Evolutionary conservation across 2,113 vertebrate species (phyloP), one percentile per base, ranked within the genome.

Genomic region (Coracopsis vasa): DNA sequence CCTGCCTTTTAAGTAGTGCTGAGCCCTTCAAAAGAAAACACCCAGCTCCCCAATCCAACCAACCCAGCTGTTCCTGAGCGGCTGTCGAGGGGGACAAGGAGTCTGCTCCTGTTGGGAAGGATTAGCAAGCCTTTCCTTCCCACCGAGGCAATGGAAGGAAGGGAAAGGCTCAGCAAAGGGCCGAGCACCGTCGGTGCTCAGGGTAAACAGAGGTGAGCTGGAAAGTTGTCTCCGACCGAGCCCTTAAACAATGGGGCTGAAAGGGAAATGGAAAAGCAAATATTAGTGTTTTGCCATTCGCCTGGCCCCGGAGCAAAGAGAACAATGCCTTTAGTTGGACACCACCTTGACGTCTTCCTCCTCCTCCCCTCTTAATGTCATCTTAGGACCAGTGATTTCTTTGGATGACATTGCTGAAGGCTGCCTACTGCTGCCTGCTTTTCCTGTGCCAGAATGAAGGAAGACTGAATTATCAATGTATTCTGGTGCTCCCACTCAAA

Each of bases 231-330:
- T 45, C 79, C 0, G 58, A 41, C 51, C n/a, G 4, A 88, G 66
- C 54, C 54, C 31, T 64, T 14, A 4, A 94, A 96, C 96, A 96
- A 96, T 92, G 88, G 50, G 60, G 50, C 75, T 75, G 81, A 54
- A 74, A 54, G 67, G 94, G 93, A 97, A 96, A 70, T 70, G 72
- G 71, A 88, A 96, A 93, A 95, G 90, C 90, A 97, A 95, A 96
- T 95, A 96, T 96, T 95, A 73, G 70, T 96, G 90, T 94, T 95
- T 51, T 80, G 81, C 86, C 39, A 9, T 44, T 80, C 3, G 9
- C 78, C 18, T 7, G 74, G 91, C 54, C 81, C 87, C 7, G 0
- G 88, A 95, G 87, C 75, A 70, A 73, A 70, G 45, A 83, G 90
- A 96, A 96, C 93, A 96, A 92, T 91, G 77, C 60, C 27, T 86